A percentile compares a stretch with the other conserved stretches of the same genome.
These are phyloP conservation scores for Asobara japonica DNA, from an alignment of 1,140 invertebrate species.

Conservation along the genomic window DNA sequence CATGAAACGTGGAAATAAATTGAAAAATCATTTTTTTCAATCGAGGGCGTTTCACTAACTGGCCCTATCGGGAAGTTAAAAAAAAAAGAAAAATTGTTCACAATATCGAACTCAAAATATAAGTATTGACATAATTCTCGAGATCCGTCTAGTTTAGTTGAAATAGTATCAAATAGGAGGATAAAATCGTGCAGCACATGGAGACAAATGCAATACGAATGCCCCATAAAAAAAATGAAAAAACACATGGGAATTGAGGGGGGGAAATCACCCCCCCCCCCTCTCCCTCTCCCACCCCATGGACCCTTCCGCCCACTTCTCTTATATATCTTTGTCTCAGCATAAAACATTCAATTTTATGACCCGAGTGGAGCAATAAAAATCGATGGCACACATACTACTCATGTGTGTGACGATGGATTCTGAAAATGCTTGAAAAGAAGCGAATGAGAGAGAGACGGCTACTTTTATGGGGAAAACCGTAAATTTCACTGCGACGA, in stretches of 20 bases:
- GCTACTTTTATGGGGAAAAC: conserved; percentile 1
- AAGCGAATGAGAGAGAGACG: background rate
- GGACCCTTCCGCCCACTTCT: too few species aligned
- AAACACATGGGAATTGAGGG: background rate
- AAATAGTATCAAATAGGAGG: background rate
- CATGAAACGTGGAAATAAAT: too few species aligned
- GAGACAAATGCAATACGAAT: background rate
- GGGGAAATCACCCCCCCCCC: background rate
- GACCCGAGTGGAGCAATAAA: background rate
- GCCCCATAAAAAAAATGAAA: background rate
- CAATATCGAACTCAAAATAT: too few species aligned
- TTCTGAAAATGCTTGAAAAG: background rate
- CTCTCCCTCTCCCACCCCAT: background rate
- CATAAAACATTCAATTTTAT: conserved; percentile 17
- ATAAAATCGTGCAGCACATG: background rate
- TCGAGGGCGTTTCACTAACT: too few species aligned
- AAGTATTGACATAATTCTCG: too few species aligned
- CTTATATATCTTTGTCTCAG: conserved; percentile 11
- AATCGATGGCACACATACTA: conserved; percentile 4
- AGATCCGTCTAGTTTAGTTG: too few species aligned
- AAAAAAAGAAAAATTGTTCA: too few species aligned
- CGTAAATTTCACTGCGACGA: conserved; percentile 2
- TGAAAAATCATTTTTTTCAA: too few species aligned
- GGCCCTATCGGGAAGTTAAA: too few species aligned
- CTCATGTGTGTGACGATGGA: background rate